These are phyloP conservation scores for Ellobium chinense DNA, from an alignment of 2,888 invertebrate species.

Conservation along the genomic window DNA sequence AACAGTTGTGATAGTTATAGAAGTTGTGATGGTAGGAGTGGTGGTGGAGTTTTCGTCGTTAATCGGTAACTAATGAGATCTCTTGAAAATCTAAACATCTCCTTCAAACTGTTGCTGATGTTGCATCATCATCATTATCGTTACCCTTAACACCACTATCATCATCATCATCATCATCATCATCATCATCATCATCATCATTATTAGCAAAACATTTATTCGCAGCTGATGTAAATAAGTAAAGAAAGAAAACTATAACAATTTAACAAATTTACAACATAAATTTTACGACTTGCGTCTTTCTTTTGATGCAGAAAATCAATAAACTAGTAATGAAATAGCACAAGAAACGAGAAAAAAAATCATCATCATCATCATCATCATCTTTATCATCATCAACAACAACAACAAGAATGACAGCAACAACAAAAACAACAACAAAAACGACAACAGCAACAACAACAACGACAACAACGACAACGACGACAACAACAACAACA, in stretches of 20 bases:
- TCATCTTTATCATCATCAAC: not conserved
- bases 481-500: not conserved
- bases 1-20: no score
- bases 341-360: no score
- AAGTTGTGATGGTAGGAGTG: no score
- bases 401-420: not conserved
- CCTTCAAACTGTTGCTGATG: not conserved
- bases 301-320: no score
- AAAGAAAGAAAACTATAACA: no score
- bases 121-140: no score
- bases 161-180: slow-evolving; percentile 19
- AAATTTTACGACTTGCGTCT: no score
- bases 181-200: slow-evolving; percentile 19
- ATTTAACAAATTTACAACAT: no score
- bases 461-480: not conserved
- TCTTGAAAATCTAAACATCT: not conserved
- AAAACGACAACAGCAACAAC: not conserved
- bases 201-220: not conserved
- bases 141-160: not conserved
- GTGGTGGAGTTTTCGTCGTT: no score
- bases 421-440: not conserved
- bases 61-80: not conserved
- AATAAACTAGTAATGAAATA: no score
- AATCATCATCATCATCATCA: not conserved
- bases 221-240: not conserved